Conservation (phyloP, 2,888 invertebrate species). For the Leptinotarsa peninsularis region DNA sequence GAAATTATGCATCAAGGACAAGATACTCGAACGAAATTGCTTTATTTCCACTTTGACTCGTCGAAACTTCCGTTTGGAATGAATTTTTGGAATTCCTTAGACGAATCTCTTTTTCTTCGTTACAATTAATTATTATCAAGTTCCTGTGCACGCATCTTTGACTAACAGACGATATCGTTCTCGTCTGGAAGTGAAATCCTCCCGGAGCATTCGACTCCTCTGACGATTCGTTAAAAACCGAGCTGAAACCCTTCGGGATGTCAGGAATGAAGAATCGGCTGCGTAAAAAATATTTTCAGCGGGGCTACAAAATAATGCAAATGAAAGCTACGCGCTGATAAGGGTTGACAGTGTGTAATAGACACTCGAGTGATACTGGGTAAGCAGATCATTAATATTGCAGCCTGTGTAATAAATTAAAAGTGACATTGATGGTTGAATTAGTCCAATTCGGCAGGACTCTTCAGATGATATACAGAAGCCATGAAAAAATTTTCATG, state of each 20-base stretch:
- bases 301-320: slow-evolving; percentile 11
- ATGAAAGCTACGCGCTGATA: slow-evolving; percentile 22
- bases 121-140: no score
- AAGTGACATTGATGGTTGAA: not conserved
- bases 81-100: no score
- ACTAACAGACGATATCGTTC: not conserved
- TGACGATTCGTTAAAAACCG: slow-evolving; percentile 2
- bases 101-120: no score
- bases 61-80: not conserved
- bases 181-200: not conserved
- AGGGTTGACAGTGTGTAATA: slow-evolving; percentile 35
- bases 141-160: no score
- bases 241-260: not conserved
- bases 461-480: not conserved
- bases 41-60: not conserved
- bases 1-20: slow-evolving; percentile 5
- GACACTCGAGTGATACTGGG: slow-evolving; percentile 30
- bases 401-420: slow-evolving; percentile 6
- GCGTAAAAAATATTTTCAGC: not conserved
- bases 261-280: slow-evolving; percentile 8
- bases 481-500: not conserved
- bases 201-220: not conserved
- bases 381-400: slow-evolving; percentile 31
- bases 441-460: not conserved
- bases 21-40: not conserved